These are phyloP conservation scores for Monodelphis domestica DNA, from an alignment of 2,797 vertebrate species.

Conservation along the genomic window DNA sequence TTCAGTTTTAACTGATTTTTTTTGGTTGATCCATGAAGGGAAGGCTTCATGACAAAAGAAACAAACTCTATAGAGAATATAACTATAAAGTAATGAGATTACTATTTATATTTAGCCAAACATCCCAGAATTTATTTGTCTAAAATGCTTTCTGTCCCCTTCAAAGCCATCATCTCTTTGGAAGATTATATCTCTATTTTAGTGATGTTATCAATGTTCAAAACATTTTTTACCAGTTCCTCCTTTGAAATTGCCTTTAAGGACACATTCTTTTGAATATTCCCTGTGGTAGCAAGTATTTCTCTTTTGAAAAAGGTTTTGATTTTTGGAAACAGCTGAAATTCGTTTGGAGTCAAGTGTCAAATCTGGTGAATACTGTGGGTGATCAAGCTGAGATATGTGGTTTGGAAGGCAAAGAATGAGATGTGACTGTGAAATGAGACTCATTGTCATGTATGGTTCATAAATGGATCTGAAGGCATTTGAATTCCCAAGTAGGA, in stretches of 20 bases:
- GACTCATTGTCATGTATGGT: not conserved
- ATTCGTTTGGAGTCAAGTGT: not conserved
- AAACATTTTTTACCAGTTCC: constrained; percentile 3
- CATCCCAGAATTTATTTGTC: not conserved
- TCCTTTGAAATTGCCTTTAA: no score
- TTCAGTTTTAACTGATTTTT: constrained; percentile 77
- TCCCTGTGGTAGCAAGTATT: not conserved
- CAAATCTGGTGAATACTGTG: not conserved
- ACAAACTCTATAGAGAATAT: not conserved
- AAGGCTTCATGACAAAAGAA: constrained; percentile 52
- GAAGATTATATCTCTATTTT: constrained; percentile 27
- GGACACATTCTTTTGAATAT: not conserved
- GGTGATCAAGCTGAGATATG: not conserved
- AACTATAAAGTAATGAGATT: not conserved
- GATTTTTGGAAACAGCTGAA: constrained; percentile 5
- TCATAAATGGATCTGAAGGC: constrained; percentile 11
- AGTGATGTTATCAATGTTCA: not conserved
- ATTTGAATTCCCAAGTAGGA: not conserved
- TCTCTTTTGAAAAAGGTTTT: not conserved
- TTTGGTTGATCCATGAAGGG: constrained; percentile 75
- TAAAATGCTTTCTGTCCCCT: not conserved
- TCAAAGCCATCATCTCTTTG: constrained; percentile 40
- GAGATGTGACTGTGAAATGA: not conserved
- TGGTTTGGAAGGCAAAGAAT: constrained; percentile 3
- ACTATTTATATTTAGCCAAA: not conserved